Base-by-base conservation (phyloP, 37 sponge, comb jelly and placozoan genomes). In the Spongia lamella region DNA sequence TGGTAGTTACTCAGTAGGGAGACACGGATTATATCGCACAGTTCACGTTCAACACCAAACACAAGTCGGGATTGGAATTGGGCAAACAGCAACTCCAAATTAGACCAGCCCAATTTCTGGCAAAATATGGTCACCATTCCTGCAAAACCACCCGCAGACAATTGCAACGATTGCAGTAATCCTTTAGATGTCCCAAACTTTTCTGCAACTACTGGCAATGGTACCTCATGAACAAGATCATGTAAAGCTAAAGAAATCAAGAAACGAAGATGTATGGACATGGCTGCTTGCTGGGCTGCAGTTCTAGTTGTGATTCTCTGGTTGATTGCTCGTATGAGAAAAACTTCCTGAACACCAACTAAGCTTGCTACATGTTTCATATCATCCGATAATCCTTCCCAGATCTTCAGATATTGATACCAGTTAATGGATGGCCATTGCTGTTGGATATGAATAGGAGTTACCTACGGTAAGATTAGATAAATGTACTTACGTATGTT, bases 71-170 rank as follows among this genome's bases (percentile, higher is more conserved):
- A 88, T 53, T 98, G 99, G 39, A 98, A 92, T 73, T 98, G 96
- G 0, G 90, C 84, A 52, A 98, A 84, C 9, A 98, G 86, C 0
- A 98, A 84, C 68, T 90, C 91, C 17, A 98, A 63, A 52, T 95
- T 95, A 21, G 70, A 75, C 90, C 90, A 98, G 7, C 91, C 89
- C 32, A 98, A 84, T 56, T 76, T 78, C 52, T 73, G 73, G 66
- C 99, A 98, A 66, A 98, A 98, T 11, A 87, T 85, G 0, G 99
- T 92, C 53, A 95, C 96, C 93, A 95, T 95, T 0, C 99, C 99
- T 19, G 99, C 90, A 78, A 92, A 98, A 17, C 90, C 90, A 20
- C 96, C 93, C 0, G 99, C 93, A 19, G 93, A 67, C 35, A 80
- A 76, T 69, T 98, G 99, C 2, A 98, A 86, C 0, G 91, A 86